Base-by-base conservation (phyloP, 2,888 invertebrate genomes). In the Synanthedon myopaeformis region DNA sequence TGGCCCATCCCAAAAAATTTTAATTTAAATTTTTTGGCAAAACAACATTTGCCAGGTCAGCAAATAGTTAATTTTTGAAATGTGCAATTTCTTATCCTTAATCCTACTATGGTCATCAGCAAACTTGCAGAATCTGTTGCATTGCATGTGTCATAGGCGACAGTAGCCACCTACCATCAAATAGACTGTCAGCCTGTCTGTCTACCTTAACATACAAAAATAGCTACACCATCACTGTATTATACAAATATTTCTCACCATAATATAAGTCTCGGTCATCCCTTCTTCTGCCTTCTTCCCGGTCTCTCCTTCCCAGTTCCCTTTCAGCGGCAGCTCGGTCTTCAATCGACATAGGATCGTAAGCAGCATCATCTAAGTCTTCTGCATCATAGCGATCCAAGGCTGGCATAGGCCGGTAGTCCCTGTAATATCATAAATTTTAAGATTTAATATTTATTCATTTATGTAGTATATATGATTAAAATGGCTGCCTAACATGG, bases 331-430 rank as follows among this genome's bases (percentile, higher is more conserved):
- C 96, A 41, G 90, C 86, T 1, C 99, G 92, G 54, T 95, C 98
- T 50, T 90, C 92, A 56, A 94, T 91, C 0, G 98, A 97, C 79
- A 99, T 88, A 51, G 94, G 92, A 52, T 95, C 95, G 69, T 94
- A 97, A 51, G 95, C 94, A 3, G 92, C 93, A 56, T 91, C 90
- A 71, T 98, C 98, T 63, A 99, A 76, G 61, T 92, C 91, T 57
- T 93, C 92, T 0, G 90, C 90, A 76, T 99, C 99, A 72, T 98
- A 99, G 28, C 92, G 91, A 85, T 99, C 99, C 70, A 99, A 83
- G 42, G 93, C 97, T 42, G 99, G 96, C 92, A 98, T 97, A 2
- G 96, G 92, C 3, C 97, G 97, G 81, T 99, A 99, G 84, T 99
- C 99, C 60, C 96, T 97, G 72, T 13, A 53, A 58, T 17, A 13